phyloP scores from a whole-genome alignment of 1,140 invertebrate genomes.

The Drosophila tsacasi region DNA sequence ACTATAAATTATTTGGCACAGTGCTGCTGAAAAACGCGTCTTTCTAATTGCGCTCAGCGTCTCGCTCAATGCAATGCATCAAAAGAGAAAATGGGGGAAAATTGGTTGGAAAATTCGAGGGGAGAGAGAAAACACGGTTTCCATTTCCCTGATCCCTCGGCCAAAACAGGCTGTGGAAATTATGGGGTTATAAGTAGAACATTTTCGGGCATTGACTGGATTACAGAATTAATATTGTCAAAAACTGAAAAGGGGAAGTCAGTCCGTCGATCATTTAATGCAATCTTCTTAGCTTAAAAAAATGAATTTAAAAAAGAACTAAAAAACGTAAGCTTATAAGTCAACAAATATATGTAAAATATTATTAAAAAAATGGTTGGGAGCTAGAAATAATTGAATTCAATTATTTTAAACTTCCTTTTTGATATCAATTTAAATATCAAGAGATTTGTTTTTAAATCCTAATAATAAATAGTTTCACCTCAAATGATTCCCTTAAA shows the following conservation, averaged over 20 bases:
- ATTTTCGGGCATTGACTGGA: constrained; percentile 6
- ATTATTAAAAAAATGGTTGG: neutral
- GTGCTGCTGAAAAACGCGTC: constrained; percentile 26
- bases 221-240: constrained; percentile 11
- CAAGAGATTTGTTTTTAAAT: neutral
- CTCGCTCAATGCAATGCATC: constrained; percentile 22
- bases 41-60: constrained; percentile 31
- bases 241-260: neutral
- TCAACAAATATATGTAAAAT: neutral
- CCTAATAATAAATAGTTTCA: neutral
- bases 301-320: neutral
- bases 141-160: neutral
- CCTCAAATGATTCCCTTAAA: neutral
- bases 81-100: constrained; percentile 10
- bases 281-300: neutral
- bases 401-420: too few species aligned
- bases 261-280: neutral
- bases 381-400: neutral
- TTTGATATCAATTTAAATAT: neutral
- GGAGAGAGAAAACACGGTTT: neutral
- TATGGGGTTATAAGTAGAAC: constrained; percentile 9
- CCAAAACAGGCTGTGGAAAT: constrained; percentile 6
- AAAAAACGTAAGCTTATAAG: neutral
- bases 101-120: constrained; percentile 1
- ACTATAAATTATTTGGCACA: neutral